A percentile compares a stretch with the other conserved stretches of the same genome.
These are phyloP conservation scores for Eurystomus glaucurus DNA, from an alignment of 2,797 vertebrate genomes.

Conservation along the genomic window DNA sequence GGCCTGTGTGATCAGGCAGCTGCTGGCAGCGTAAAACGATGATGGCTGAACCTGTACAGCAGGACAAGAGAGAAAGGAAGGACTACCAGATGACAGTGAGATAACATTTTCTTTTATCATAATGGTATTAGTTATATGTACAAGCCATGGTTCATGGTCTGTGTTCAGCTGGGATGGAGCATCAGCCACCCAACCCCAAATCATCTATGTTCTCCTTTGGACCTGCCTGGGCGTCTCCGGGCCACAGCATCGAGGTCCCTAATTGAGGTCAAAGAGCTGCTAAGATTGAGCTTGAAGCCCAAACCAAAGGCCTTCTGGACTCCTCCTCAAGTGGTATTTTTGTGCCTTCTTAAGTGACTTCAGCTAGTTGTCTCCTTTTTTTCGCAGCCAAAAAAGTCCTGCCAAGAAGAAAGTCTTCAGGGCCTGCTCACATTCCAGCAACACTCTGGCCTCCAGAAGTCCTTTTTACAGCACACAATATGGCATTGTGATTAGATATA, in stretches of 20 bases:
- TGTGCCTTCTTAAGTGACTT: neutral
- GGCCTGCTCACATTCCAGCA: conserved; percentile 69
- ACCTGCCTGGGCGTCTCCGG: accelerated
- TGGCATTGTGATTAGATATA: conserved; percentile 87
- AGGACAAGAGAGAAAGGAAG: neutral
- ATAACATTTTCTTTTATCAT: neutral
- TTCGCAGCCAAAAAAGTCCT: neutral
- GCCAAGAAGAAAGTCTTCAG: conserved; percentile 66
- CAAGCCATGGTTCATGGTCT: neutral
- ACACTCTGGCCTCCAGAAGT: conserved; percentile 61
- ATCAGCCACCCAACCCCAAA: neutral
- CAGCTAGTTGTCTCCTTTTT: neutral
- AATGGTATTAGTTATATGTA: neutral
- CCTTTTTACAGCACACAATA: conserved; percentile 80
- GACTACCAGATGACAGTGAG: neutral
- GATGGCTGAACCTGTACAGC: too few relatives aligned
- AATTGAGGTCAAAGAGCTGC: neutral
- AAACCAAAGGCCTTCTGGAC: neutral
- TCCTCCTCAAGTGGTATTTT: neutral
- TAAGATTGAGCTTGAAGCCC: neutral
- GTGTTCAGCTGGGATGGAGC: accelerated
- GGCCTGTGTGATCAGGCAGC: too few relatives aligned
- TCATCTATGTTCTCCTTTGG: neutral
- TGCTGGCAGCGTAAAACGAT: too few relatives aligned
- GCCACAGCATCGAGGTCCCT: neutral